A percentile compares a stretch with the other conserved stretches of the same genome.
Conservation (phyloP, 2,113 vertebrate species). For the Rhinopomastus cyanomelas region DNA sequence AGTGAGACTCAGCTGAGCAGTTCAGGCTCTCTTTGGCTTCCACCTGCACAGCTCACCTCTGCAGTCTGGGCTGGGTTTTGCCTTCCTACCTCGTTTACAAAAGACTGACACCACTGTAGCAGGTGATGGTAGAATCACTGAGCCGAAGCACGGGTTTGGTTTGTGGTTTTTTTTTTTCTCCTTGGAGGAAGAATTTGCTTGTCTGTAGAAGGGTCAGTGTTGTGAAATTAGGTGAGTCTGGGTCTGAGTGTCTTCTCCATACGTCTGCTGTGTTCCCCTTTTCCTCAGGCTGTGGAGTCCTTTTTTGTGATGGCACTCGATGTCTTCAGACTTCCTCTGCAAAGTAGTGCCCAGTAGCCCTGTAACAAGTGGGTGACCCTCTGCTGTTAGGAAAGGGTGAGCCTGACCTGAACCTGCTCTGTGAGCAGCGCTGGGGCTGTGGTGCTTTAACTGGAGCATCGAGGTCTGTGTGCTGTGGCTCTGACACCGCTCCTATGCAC, state of each 20-base stretch:
- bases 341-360: not conserved
- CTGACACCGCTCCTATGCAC: not conserved
- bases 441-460: fast-evolving
- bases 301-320: not conserved
- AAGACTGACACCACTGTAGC: not conserved
- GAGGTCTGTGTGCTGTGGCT: not conserved
- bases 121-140: not conserved
- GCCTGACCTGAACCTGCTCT: not conserved
- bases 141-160: not conserved
- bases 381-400: not conserved
- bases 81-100: not conserved
- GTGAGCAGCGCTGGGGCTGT: not conserved
- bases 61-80: not conserved
- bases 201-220: not conserved
- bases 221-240: not conserved
- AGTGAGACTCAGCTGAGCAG: not conserved
- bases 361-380: not conserved
- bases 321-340: not conserved
- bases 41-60: not conserved
- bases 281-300: not conserved
- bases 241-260: not conserved
- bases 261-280: not conserved
- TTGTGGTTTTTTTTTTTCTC: not conserved
- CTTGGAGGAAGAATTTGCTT: not conserved
- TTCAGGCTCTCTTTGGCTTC: not conserved